Conservation (phyloP, 2,113 vertebrate species). For the human (Homo sapiens) region GRCh38 chr1:106794501-106795000, state of each 20-base stretch:
- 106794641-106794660: not conserved
- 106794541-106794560: not conserved
- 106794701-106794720: not conserved
- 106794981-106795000: not conserved
- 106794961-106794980: not conserved
- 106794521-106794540: not conserved
- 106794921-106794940: not conserved
- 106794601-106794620: not conserved
- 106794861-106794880: not conserved
- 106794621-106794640: too few species aligned
- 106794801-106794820: not conserved
- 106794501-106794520: not conserved
- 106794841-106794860: not conserved
- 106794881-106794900: not conserved
- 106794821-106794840: not conserved
- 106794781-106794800: not conserved
- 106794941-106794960: not conserved
- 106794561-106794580: not conserved
- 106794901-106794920: not conserved
- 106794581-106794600: constrained; percentile 23
- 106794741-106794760: not conserved
- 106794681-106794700: not conserved
- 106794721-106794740: not conserved
- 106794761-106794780: constrained; percentile 11
- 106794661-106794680: not conserved